Conservation (phyloP, 2,113 vertebrate genomes). For the Tylochromis polylepis region DNA sequence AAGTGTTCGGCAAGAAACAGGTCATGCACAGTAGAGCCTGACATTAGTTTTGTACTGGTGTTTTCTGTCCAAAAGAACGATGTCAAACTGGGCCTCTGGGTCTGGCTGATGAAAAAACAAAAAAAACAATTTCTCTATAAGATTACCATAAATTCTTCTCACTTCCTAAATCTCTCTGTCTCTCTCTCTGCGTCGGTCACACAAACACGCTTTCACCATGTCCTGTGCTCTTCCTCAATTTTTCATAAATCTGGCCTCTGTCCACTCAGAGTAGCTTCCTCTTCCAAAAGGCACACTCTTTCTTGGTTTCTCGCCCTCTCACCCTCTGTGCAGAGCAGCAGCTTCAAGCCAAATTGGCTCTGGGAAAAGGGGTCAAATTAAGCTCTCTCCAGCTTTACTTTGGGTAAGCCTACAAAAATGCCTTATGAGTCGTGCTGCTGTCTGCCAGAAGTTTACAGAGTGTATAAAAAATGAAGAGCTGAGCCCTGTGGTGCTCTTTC, state of each 20-base stretch:
- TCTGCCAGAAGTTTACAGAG: conserved; percentile 45
- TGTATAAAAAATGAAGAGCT: conserved; percentile 19
- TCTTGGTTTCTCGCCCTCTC: conserved; percentile 56
- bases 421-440: background rate
- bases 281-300: conserved; percentile 42
- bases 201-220: background rate
- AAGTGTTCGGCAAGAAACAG: conserved; percentile 24
- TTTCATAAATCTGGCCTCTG: conserved; percentile 18
- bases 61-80: conserved; percentile 34
- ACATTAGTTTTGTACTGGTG: conserved; percentile 39
- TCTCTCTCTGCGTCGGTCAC: background rate
- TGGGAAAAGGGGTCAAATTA: conserved; percentile 49
- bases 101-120: background rate
- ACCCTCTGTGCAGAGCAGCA: conserved; percentile 33
- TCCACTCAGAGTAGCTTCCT: background rate
- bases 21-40: conserved; percentile 48
- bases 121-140: background rate
- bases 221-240: background rate
- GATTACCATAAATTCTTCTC: conserved; percentile 10
- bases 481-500: background rate
- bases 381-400: conserved; percentile 31
- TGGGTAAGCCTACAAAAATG: conserved; percentile 46
- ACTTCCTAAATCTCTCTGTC: background rate
- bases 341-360: conserved; percentile 58
- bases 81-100: background rate